These are phyloP conservation scores for Indicator indicator DNA, from an alignment of 2,113 vertebrate genomes.

Conservation along the genomic window DNA sequence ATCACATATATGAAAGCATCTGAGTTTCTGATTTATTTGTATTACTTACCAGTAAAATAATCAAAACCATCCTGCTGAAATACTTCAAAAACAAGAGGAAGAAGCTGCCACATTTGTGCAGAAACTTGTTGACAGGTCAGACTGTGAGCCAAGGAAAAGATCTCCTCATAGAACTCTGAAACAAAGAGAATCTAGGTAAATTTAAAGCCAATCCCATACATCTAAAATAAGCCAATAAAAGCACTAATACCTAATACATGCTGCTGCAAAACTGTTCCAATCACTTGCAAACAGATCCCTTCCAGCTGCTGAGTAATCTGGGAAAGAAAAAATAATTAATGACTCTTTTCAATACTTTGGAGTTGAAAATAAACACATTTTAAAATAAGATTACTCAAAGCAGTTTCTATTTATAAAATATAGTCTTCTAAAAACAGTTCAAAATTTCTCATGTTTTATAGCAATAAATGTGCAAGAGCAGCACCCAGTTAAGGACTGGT, in stretches of 20 bases:
- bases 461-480: neutral
- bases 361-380: neutral
- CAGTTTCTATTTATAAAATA: neutral
- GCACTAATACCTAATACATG: conserved; percentile 90
- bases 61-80: conserved; percentile 99
- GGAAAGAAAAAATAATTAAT: neutral
- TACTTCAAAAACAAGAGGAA: conserved; percentile 96
- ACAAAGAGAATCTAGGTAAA: conserved; percentile 32
- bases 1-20: neutral
- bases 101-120: conserved; percentile 98
- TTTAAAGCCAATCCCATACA: neutral
- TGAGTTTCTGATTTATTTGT: neutral
- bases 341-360: neutral
- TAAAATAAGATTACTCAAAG: neutral
- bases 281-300: conserved; percentile 99
- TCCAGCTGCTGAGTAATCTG: conserved; percentile 98
- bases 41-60: conserved; percentile 85
- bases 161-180: conserved; percentile 98
- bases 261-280: conserved; percentile 96
- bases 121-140: conserved; percentile 98
- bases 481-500: neutral
- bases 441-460: neutral
- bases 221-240: neutral
- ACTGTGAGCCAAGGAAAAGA: conserved; percentile 97
- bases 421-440: neutral